Base-by-base conservation (phyloP, 2,888 invertebrate species). In the Agrochola macilenta region DNA sequence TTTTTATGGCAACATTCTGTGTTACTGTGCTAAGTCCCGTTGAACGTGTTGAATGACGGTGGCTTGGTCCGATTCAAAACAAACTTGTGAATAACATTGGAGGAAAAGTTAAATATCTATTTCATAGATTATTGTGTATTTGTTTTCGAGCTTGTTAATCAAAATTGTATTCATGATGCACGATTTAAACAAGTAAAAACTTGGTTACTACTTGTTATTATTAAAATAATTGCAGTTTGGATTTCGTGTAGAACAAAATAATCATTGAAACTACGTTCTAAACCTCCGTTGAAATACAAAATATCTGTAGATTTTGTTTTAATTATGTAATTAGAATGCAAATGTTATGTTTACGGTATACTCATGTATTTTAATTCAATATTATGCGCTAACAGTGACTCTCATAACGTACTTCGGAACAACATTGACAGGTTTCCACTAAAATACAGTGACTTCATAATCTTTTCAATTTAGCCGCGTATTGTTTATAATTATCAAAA, bases 1-100 rank as follows among this genome's bases (percentile, higher is more conserved):
- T 43, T 92, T 74, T 85, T 87, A 82, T 94, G 91, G 95, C 95
- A 96, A 96, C 96, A 96, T 94, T 93, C 74, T 11, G 57, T 79
- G 81, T 79, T 82, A 92, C 35, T 79, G 85, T 77, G 83, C 90
- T 77, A 87, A 84, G 84, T 87, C 71, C 66, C 64, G 83, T 83
- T 83, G 66, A 76, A n/a, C 60, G 14, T 77, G 79, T 68, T 86
- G 83, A 39, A 83, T 79, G 79, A 79, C 74, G 52, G 61, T 57
- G 61, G 39, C 57, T 78, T 77, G 72, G 86, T 90, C 92, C 91
- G 90, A 88, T 30, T 78, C 76, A 2, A 54, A 2, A 46, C 0
- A 0, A 23, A 69, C 1, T 26, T 3, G 0, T n/a, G 0, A 11
- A 0, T 1, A 26, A 11, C 20, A 17, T 23, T 0, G 12, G 9